Conservation (phyloP, 2,888 invertebrate genomes). For the Dione juno region DNA sequence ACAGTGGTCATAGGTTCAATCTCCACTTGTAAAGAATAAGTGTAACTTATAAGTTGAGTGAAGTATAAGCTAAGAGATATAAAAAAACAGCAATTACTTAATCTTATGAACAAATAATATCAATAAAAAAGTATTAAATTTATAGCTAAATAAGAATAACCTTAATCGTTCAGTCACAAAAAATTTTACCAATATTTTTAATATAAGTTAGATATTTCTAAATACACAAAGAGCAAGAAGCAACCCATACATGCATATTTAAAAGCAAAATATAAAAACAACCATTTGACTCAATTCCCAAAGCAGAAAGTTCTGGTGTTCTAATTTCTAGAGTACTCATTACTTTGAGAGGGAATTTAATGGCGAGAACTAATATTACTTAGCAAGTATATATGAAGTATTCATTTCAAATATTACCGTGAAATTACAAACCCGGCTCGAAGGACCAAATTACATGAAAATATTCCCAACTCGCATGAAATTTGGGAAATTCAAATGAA, state of each 20-base stretch:
- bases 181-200: too few species aligned
- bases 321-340: constrained; percentile 30
- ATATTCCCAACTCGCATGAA: constrained; percentile 11
- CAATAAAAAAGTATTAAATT: too few species aligned
- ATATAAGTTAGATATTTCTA: too few species aligned
- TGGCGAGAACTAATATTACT: constrained; percentile 23
- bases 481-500: not conserved
- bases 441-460: constrained; percentile 13
- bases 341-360: constrained; percentile 28
- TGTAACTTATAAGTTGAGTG: too few species aligned
- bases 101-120: too few species aligned
- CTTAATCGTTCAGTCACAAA: too few species aligned
- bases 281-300: constrained; percentile 20
- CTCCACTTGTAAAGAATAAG: too few species aligned
- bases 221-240: too few species aligned
- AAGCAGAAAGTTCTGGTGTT: constrained; percentile 22
- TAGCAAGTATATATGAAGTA: constrained; percentile 6
- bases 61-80: too few species aligned
- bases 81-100: too few species aligned
- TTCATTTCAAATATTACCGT: constrained; percentile 18
- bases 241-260: not conserved
- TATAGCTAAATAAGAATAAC: too few species aligned
- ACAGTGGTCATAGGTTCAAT: too few species aligned
- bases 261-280: constrained; percentile 4
- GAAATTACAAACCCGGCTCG: constrained; percentile 16